phyloP scores from a whole-genome alignment of 2,797 vertebrate genomes.

The Buceros bicornis region DNA sequence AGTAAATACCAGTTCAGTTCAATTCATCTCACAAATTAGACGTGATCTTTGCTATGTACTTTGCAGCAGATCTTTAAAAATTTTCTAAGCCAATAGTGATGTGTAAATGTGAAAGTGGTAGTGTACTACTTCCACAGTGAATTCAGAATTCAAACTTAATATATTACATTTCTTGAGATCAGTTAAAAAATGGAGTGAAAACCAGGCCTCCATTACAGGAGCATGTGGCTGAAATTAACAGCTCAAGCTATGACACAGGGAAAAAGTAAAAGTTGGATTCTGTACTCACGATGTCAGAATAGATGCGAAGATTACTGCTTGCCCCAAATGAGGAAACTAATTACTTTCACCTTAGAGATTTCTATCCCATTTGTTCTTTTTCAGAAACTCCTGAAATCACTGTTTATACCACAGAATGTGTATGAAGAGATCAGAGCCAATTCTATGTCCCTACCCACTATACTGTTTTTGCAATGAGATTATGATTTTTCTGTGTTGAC shows the following conservation, averaged over 20 bases:
- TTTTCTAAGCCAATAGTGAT: not conserved
- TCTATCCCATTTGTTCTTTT: not conserved
- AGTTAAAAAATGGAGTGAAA: not conserved
- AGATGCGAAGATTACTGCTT: not conserved
- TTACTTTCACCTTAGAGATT: not conserved
- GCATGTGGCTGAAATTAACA: no score
- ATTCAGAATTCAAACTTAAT: not conserved
- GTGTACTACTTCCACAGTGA: not conserved
- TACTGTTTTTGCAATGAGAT: not conserved
- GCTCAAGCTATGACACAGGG: no score
- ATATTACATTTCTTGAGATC: not conserved
- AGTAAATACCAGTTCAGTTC: not conserved
- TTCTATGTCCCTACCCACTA: not conserved
- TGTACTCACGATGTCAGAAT: not conserved
- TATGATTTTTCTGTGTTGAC: not conserved
- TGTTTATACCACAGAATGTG: not conserved
- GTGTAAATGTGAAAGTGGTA: not conserved
- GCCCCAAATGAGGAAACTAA: not conserved
- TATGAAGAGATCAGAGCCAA: not conserved
- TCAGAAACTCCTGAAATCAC: not conserved
- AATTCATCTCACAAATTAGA: not conserved
- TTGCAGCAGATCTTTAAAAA: not conserved
- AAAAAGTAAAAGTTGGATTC: not conserved
- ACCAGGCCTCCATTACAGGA: not conserved
- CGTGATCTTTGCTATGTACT: not conserved